These are phyloP conservation scores for Meteorus cinctellus DNA, from an alignment of 2,888 invertebrate species.

Conservation along the genomic window DNA sequence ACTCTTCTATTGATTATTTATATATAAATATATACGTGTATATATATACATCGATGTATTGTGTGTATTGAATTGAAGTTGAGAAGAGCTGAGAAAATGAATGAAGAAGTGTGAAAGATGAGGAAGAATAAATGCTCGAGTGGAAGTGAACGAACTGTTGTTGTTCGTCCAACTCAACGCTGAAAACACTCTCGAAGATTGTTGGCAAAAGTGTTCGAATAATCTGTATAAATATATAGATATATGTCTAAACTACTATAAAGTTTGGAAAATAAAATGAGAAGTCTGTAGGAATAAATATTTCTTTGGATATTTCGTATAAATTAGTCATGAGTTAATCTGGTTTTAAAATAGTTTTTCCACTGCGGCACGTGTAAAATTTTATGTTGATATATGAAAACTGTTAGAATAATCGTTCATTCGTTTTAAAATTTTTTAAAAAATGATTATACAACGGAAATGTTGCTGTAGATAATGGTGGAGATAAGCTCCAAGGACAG, in stretches of 20 bases:
- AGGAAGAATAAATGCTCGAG: slow-evolving; percentile 28
- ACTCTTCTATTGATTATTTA: slow-evolving; percentile 4
- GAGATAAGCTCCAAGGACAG: too few relatives aligned
- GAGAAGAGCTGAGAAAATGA: background rate
- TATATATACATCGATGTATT: background rate
- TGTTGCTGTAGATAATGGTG: too few relatives aligned
- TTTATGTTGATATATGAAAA: too few relatives aligned
- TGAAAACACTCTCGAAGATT: background rate
- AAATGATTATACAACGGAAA: too few relatives aligned
- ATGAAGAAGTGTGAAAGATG: slow-evolving; percentile 18
- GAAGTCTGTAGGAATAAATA: too few relatives aligned
- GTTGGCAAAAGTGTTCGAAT: slow-evolving; percentile 21
- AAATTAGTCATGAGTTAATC: too few relatives aligned
- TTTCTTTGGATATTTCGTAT: too few relatives aligned
- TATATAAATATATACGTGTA: background rate
- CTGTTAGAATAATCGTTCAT: background rate
- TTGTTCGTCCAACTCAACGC: slow-evolving; percentile 34
- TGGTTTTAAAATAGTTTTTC: too few relatives aligned
- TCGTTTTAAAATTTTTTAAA: too few relatives aligned
- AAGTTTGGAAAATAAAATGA: too few relatives aligned
- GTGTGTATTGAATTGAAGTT: slow-evolving; percentile 1
- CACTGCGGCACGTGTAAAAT: too few relatives aligned
- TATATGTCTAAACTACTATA: too few relatives aligned
- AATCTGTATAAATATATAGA: slow-evolving; percentile 2
- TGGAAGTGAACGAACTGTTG: slow-evolving; percentile 31